These are phyloP conservation scores for Garrulus glandarius DNA, from an alignment of 2,797 vertebrate species.

Conservation along the genomic window DNA sequence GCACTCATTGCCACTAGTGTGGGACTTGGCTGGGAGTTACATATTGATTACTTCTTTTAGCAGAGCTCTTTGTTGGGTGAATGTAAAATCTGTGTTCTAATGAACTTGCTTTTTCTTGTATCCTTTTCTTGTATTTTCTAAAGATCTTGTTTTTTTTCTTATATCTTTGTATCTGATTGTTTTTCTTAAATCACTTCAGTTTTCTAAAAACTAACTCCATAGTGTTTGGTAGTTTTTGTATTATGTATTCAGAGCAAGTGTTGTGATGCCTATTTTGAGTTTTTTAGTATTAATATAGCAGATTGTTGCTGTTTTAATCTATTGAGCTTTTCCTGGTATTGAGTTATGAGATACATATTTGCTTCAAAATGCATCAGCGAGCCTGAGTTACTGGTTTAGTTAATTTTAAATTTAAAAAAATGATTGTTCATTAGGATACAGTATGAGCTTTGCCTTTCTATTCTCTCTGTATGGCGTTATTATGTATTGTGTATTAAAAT, in stretches of 20 bases:
- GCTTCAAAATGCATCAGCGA: not conserved
- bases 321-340: not conserved
- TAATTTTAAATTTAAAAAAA: not conserved
- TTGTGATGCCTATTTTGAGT: not conserved
- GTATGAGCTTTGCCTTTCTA: not conserved
- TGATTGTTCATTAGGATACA: not conserved
- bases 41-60: not conserved
- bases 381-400: not conserved
- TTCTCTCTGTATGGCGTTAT: not conserved
- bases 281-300: not conserved
- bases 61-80: not conserved
- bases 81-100: not conserved
- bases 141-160: not conserved
- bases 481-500: not conserved
- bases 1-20: rapidly evolving
- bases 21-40: not conserved
- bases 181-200: not conserved
- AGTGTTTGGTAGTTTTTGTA: not conserved
- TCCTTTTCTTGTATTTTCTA: not conserved
- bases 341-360: not conserved
- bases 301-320: not conserved
- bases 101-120: not conserved
- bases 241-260: not conserved
- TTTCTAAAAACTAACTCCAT: not conserved
- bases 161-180: not conserved